Base-by-base conservation (phyloP, 2,797 vertebrate genomes). In the Microchirus variegatus region DNA sequence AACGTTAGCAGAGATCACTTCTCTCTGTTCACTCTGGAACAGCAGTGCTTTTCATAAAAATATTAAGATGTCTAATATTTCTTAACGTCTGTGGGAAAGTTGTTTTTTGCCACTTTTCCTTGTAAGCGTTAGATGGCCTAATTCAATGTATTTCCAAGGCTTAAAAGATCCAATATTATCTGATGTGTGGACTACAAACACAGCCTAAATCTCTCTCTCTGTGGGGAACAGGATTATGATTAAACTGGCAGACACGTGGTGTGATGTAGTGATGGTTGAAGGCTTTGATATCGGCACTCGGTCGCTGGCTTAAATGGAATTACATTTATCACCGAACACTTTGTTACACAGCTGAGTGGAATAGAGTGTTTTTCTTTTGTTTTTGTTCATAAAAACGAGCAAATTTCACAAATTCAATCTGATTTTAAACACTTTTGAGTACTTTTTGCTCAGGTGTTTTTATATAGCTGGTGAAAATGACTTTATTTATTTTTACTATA, bases 221-320 rank as follows among this genome's bases (percentile, higher is more conserved):
- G 48, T 59, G 38, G 59, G 46, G 62, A 73, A 69, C 43, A 31
- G 75, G 75, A 81, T 84, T 80, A 71, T 67, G 67, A 65, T 77
- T 74, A 70, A 75, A 78, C 60, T 61, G 57, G 74, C 79, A 63
- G 63, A 59, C 73, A 77, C 42, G 46, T 64, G 50, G 60, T 53
- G 18, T 40, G 67, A 59, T 60, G 49, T 63, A 47, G 59, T 26
- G 22, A 6, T 73, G 54, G 19, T 54, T 54, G 3, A 56, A 75
- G 18, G 54, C 70, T 73, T 31, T 55, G 59, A 73, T 78, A 66
- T 80, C 57, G 57, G 37, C 67, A 73, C 58, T 31, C 31, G n/a
- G n/a, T n/a, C n/a, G 8, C 53, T 40, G 44, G 62, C 19, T 41
- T 41, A 22, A 45, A 44, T 17, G 36, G 64, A 77, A 79, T 82